These are phyloP conservation scores for Euproctis similis DNA, from an alignment of 2,888 invertebrate genomes.

Conservation along the genomic window DNA sequence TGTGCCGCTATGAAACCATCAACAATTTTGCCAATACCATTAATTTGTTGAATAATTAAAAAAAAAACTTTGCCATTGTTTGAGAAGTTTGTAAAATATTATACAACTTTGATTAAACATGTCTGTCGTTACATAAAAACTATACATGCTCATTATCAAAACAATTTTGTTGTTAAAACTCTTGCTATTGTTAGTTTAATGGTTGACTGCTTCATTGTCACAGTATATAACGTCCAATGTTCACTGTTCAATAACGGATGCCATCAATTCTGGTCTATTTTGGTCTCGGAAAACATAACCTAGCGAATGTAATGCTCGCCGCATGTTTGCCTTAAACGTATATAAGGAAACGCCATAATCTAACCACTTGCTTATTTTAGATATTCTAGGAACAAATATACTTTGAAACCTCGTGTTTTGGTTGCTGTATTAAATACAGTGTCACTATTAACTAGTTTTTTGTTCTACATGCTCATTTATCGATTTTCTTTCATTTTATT, in stretches of 20 bases:
- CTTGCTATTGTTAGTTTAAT: conserved; percentile 32
- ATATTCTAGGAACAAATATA: conserved; percentile 38
- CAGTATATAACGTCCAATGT: conserved; percentile 32
- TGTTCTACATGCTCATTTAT: too few relatives aligned
- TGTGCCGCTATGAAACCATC: too few relatives aligned
- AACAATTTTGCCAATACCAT: conserved; percentile 21
- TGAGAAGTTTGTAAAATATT: too few relatives aligned
- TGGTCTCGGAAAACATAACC: conserved; percentile 64
- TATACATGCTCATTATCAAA: conserved; percentile 20
- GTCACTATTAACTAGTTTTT: too few relatives aligned
- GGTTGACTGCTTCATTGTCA: conserved; percentile 20
- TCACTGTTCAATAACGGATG: conserved; percentile 52
- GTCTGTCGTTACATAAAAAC: conserved; percentile 17
- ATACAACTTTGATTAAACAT: too few relatives aligned
- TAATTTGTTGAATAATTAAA: conserved; percentile 18
- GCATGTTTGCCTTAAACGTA: conserved; percentile 35
- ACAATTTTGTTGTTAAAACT: conserved; percentile 17
- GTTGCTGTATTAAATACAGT: too few relatives aligned
- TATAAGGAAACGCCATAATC: conserved; percentile 49
- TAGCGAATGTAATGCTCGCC: conserved; percentile 33
- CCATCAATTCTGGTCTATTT: conserved; percentile 68
- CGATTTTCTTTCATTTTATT: too few relatives aligned
- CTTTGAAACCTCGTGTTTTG: too few relatives aligned
- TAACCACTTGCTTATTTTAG: conserved; percentile 26
- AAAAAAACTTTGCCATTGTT: too few relatives aligned